Evolutionary conservation across 1,140 invertebrate genomes (phyloP).

Genomic region (Ctenoplectra terminalis): DNA sequence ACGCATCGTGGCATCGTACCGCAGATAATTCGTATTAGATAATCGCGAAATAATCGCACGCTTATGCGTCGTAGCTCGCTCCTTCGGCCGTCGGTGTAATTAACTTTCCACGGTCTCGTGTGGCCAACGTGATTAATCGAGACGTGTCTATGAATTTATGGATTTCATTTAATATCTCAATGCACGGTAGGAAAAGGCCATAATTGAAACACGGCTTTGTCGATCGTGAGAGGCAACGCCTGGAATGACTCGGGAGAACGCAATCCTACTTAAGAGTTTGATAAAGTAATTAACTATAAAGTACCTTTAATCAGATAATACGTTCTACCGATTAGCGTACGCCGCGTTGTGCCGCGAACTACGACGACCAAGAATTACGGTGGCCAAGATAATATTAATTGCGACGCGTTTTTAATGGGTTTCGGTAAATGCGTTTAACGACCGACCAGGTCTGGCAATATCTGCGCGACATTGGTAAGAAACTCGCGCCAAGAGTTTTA

Average conservation of each 20-base stretch:
- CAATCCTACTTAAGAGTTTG: slow-evolving; percentile 65
- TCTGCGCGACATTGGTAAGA: slow-evolving; percentile 11
- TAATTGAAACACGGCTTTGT: slow-evolving; percentile 68
- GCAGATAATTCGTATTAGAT: slow-evolving; percentile 66
- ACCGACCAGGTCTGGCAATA: background rate
- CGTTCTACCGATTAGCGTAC: slow-evolving; percentile 40
- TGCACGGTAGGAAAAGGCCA: slow-evolving; percentile 47
- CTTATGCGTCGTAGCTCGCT: slow-evolving; percentile 35
- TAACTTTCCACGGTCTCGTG: slow-evolving; percentile 59
- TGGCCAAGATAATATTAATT: slow-evolving; percentile 37
- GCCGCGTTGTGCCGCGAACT: background rate
- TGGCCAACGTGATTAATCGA: slow-evolving; percentile 64
- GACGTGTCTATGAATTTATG: slow-evolving; percentile 69
- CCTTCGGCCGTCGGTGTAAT: slow-evolving; percentile 43
- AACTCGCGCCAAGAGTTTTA: background rate
- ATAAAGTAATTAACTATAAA: slow-evolving; percentile 70
- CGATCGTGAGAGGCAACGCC: slow-evolving; percentile 62
- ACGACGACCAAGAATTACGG: slow-evolving; percentile 2
- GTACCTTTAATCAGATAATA: slow-evolving; percentile 63
- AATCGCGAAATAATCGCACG: slow-evolving; percentile 62
- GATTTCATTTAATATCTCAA: slow-evolving; percentile 73
- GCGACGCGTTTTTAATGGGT: slow-evolving; percentile 5
- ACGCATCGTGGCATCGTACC: slow-evolving; percentile 37
- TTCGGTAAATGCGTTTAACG: slow-evolving; percentile 10
- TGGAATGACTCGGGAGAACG: slow-evolving; percentile 51